Conservation (phyloP, 1,140 invertebrate genomes). For the Pseudachorutes palmiensis region DNA sequence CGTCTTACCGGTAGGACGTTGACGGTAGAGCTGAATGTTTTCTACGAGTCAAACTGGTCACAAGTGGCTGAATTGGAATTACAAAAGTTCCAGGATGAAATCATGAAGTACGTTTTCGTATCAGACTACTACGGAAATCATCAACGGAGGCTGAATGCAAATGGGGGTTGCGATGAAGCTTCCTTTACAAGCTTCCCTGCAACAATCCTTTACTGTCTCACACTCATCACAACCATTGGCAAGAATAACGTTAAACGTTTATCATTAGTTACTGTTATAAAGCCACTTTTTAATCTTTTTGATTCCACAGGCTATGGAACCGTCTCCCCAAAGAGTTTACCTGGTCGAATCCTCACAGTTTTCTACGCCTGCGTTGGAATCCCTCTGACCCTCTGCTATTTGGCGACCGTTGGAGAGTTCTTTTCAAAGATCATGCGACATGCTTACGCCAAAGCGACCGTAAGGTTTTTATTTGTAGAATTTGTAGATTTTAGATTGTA, state of each 20-base stretch:
- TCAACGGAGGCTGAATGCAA: slow-evolving; percentile 12
- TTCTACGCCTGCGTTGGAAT: slow-evolving; percentile 36
- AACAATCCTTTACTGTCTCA: slow-evolving; percentile 54
- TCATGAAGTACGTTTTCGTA: slow-evolving; percentile 40
- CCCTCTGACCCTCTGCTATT: slow-evolving; percentile 33
- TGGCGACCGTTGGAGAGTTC: slow-evolving; percentile 33
- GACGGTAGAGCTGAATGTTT: slow-evolving; percentile 51
- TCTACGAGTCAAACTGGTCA: slow-evolving; percentile 54
- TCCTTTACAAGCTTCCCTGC: slow-evolving; percentile 55
- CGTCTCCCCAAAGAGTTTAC: slow-evolving; percentile 31
- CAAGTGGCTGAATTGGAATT: slow-evolving; percentile 43
- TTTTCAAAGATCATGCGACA: slow-evolving; percentile 32
- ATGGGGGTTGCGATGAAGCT: slow-evolving; percentile 48
- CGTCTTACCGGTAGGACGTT: slow-evolving; percentile 50
- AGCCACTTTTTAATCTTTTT: neutral
- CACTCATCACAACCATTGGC: slow-evolving; percentile 56
- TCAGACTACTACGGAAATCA: slow-evolving; percentile 21
- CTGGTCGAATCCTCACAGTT: slow-evolving; percentile 34
- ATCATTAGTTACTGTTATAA: neutral
- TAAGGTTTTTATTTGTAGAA: no score
- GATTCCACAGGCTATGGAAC: slow-evolving; percentile 31
- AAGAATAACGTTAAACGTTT: slow-evolving; percentile 32
- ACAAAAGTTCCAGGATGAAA: slow-evolving; percentile 46
- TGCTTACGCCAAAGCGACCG: slow-evolving; percentile 33
- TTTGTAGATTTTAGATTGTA: no score